Evolutionary conservation across 1,140 invertebrate genomes (phyloP).

Genomic region (Bombus superbus): DNA sequence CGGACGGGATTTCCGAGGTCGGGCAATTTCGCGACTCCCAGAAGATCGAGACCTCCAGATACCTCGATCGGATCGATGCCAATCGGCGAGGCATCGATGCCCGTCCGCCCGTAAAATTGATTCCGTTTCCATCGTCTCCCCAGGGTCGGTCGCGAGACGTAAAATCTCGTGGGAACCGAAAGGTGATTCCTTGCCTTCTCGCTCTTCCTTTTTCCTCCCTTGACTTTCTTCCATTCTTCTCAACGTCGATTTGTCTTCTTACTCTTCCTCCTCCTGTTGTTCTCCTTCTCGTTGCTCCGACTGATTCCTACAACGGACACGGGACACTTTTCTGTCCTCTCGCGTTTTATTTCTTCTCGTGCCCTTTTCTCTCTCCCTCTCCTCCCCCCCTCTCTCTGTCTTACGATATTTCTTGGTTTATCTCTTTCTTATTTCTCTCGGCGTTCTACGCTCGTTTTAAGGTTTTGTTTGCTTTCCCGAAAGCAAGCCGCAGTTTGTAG

Average conservation of each 20-base stretch:
- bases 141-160: constrained; percentile 69
- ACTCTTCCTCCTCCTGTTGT: background rate
- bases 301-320: constrained; percentile 28
- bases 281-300: background rate
- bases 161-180: constrained; percentile 78
- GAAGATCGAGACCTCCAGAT: constrained; percentile 39
- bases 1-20: constrained; percentile 47
- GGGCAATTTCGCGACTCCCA: constrained; percentile 51
- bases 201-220: background rate
- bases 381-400: accelerated
- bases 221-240: background rate
- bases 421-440: constrained; percentile 43
- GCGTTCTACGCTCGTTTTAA: background rate
- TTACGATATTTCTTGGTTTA: constrained; percentile 18
- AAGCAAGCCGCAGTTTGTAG: constrained; percentile 44
- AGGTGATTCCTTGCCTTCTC: constrained; percentile 69
- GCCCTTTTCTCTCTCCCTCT: background rate
- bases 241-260: background rate
- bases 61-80: constrained; percentile 63
- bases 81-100: constrained; percentile 69
- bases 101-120: constrained; percentile 77
- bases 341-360: constrained; percentile 60
- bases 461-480: constrained; percentile 61
- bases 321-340: constrained; percentile 55
- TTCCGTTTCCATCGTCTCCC: constrained; percentile 68